Evolutionary conservation across 2,113 vertebrate species (phyloP).

Genomic region (Engraulis encrasicolus): DNA sequence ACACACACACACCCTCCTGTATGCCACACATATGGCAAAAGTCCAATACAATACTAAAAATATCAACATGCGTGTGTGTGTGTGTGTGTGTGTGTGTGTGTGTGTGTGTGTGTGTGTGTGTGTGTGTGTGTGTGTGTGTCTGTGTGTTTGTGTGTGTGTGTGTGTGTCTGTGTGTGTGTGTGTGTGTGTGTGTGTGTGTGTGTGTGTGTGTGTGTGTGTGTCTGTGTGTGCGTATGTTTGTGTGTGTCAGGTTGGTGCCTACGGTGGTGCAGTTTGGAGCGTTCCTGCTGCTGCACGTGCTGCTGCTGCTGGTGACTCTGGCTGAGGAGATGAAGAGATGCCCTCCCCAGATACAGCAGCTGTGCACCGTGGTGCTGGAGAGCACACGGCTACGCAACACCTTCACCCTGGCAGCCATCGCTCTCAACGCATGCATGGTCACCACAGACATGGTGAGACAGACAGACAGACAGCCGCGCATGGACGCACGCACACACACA

Average conservation of each 20-base stretch:
- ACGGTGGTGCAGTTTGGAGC: conserved; percentile 85
- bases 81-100: too few relatives aligned
- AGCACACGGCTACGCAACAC: conserved; percentile 90
- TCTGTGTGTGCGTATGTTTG: too few relatives aligned
- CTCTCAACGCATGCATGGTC: conserved; percentile 89
- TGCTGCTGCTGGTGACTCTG: conserved; percentile 85
- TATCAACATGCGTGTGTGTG: too few relatives aligned
- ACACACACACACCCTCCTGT: too few relatives aligned
- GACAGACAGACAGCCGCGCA: not conserved
- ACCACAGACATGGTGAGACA: conserved; percentile 89
- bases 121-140: too few relatives aligned
- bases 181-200: too few relatives aligned
- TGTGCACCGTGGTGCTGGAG: conserved; percentile 96
- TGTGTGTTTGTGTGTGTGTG: too few relatives aligned
- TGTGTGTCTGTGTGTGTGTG: too few relatives aligned
- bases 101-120: too few relatives aligned
- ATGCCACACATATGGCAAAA: too few relatives aligned
- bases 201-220: too few relatives aligned
- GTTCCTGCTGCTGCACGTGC: conserved; percentile 85
- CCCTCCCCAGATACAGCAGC: conserved; percentile 82
- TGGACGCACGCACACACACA: not conserved
- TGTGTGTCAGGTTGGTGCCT: conserved; percentile 82
- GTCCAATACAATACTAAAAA: too few relatives aligned
- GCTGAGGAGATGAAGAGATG: conserved; percentile 92
- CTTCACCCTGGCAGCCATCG: conserved; percentile 89